Base-by-base conservation (phyloP, 2,113 vertebrate genomes). In the Fulica atra region DNA sequence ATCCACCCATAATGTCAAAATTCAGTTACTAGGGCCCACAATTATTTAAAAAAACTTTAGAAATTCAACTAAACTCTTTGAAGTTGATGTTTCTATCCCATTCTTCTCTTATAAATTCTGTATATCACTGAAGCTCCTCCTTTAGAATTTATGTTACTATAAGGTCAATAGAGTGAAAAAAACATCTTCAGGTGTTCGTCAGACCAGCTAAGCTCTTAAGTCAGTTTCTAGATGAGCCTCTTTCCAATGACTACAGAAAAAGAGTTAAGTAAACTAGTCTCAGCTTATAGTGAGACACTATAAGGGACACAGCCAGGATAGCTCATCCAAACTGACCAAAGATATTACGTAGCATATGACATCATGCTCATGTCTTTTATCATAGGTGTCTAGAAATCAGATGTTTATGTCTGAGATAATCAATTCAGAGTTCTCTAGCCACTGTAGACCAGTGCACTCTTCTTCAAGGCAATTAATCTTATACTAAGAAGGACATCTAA, bases 401-500 rank as follows among this genome's bases (percentile, higher is more conserved):
- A 88, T 91, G 28, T 53, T 85, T 70, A 66, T 17, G 25, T 53
- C 28, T 81, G n/a, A 74, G 25, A 36, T 63, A 71, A 92, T 86
- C 29, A 92, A 72, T 86, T 21, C 60, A 59, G 14, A 54, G 23
- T 81, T 19, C 18, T 94, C 46, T 56, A 88, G 28, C 10, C 11
- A 31, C 31, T 44, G 11, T 28, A 70, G 7, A 3, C 0, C 9
- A 5, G 0, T 35, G 14, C 50, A 24, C 0, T 0, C 14, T 77
- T 59, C 38, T 86, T 51, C 77, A 87, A 89, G 16, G 11, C 9
- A 77, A 84, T 81, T 81, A 73, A 78, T 94, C 36, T 71, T 78
- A 26, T 10, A 59, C 19, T 54, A 23, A 74, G 80, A 87, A 42
- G 46, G 25, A 66, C 64, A 38, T 60, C 13, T 87, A 35, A 71